These are phyloP conservation scores for Capitulum mitella DNA, from an alignment of 2,888 invertebrate species.

Conservation along the genomic window DNA sequence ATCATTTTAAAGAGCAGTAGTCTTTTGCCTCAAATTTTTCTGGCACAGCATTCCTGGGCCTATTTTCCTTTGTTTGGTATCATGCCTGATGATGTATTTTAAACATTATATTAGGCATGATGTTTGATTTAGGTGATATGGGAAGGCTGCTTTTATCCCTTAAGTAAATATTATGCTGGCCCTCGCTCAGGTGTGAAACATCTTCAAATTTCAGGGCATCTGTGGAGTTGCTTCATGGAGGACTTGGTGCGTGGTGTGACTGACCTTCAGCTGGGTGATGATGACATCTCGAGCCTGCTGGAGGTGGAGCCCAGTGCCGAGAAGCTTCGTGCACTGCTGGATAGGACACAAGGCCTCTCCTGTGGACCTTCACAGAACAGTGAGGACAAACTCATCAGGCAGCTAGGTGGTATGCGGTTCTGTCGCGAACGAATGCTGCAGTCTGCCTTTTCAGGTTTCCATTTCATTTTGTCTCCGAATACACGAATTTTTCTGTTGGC, in stretches of 20 bases:
- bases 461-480: background rate
- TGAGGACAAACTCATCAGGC: background rate
- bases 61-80: too few relatives aligned
- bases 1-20: too few relatives aligned
- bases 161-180: background rate
- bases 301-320: background rate
- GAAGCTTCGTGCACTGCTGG: background rate
- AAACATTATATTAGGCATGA: too few relatives aligned
- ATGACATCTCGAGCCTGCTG: background rate
- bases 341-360: background rate
- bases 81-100: too few relatives aligned
- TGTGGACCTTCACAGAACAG: background rate
- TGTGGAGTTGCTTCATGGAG: background rate
- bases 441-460: too few relatives aligned
- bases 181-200: background rate
- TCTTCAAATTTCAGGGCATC: too few relatives aligned
- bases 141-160: background rate
- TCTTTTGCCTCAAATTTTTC: too few relatives aligned
- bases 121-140: too few relatives aligned
- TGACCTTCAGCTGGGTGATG: background rate
- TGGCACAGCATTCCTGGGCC: too few relatives aligned
- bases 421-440: background rate
- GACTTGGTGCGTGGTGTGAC: background rate
- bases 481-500: background rate
- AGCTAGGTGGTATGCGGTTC: too few relatives aligned